Base-by-base conservation (phyloP, 2,888 invertebrate genomes). In the Venusia cambrica region DNA sequence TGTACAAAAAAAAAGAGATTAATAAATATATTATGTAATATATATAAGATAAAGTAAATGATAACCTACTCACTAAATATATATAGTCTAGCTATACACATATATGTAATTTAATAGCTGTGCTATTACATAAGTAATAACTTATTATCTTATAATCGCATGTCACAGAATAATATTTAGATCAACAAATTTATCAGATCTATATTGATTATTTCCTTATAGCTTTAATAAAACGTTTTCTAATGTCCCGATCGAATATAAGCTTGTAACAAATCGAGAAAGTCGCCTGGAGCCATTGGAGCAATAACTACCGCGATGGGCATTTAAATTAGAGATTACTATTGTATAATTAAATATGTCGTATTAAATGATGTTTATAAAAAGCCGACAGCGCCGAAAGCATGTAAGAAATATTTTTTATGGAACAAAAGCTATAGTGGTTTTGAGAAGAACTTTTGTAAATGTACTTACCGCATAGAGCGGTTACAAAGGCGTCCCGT, bases 191-290 rank as follows among this genome's bases (percentile, higher is more conserved):
- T 15, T 34, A 24, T 45, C 38, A 36, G 20, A 41, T 44, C 32
- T 36, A 33, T 38, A 38, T 47, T 43, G 38, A 41, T 38, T 38
- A 44, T 39, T 38, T 42, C 19, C 29, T 44, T 30, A 34, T 31
- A 44, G n/a, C n/a, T n/a, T n/a, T 37, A 43, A 43, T 40, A 43
- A 47, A 50, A 47, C 32, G 40, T 39, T 39, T 39, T 38, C 37
- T 46, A 46, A 49, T 39, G 44, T 33, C 35, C 27, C 33, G 26
- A 36, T 39, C 17, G 20, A 27, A 37, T 30, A 17, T 38, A 21
- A 24, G 11, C 19, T 27, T 27, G 39, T 37, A 27, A 46, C 33
- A 30, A 38, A 46, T 37, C 32, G 47, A 40, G 45, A 47, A 49
- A 43, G 47, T 40, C 13, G 45, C 50, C 47, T 20, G 29, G 14